Conservation (phyloP, 1,140 invertebrate species). For the Steinernema khuongi region DNA sequence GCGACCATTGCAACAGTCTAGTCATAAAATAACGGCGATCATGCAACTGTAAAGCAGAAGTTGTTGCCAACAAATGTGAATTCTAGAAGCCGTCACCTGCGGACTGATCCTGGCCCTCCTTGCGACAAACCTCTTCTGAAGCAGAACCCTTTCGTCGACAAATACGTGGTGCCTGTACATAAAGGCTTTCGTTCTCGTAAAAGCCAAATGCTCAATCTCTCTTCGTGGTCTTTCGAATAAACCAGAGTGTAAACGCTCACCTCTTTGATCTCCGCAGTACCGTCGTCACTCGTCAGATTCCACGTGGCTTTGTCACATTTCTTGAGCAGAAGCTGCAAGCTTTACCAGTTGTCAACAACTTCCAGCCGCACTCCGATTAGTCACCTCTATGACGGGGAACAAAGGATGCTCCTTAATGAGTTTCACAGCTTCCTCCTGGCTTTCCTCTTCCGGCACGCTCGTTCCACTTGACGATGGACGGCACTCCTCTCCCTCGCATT, state of each 20-base stretch:
- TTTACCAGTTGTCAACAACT: background rate
- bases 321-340: background rate
- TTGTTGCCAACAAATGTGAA: no score
- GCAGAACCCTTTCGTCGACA: background rate
- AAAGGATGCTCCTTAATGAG: background rate
- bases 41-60: no score
- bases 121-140: background rate
- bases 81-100: background rate
- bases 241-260: background rate
- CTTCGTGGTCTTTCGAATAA: background rate
- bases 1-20: no score
- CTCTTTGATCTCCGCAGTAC: background rate
- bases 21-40: no score
- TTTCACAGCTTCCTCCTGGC: background rate
- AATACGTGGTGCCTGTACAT: background rate
- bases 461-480: background rate
- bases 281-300: conserved; percentile 2
- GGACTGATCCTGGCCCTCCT: background rate
- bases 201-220: background rate
- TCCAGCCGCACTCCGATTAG: background rate
- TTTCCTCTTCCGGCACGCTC: background rate
- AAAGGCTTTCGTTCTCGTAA: background rate
- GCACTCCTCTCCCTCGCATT: background rate
- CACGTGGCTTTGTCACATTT: background rate
- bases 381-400: background rate